Evolutionary conservation across 2,113 vertebrate species (phyloP).

Genomic region (Romanogobio albipinnatus): DNA sequence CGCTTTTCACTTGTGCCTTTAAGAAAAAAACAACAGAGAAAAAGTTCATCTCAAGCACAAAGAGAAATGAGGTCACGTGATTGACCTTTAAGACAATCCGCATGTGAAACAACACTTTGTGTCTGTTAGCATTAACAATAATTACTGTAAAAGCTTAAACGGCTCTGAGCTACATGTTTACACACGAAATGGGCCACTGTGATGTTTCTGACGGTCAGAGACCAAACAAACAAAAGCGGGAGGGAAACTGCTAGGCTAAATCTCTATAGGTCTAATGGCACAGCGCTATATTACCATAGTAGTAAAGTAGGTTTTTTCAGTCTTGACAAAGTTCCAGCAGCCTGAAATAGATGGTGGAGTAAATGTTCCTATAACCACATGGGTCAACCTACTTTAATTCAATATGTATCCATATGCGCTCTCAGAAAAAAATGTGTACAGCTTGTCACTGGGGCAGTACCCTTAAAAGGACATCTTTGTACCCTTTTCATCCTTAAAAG

Average conservation of each 20-base stretch:
- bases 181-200: background rate
- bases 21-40: slow-evolving; percentile 5
- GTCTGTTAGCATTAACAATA: background rate
- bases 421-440: too few relatives aligned
- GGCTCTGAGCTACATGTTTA: slow-evolving; percentile 4
- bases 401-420: too few relatives aligned
- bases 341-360: background rate
- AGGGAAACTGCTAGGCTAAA: background rate
- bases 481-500: too few relatives aligned
- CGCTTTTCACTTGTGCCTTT: background rate
- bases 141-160: background rate
- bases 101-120: slow-evolving; percentile 5
- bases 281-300: background rate
- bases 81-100: slow-evolving; percentile 32
- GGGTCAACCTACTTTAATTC: background rate
- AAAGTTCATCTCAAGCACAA: background rate
- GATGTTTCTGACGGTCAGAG: background rate
- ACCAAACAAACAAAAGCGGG: background rate
- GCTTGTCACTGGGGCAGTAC: too few relatives aligned
- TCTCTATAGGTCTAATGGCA: background rate
- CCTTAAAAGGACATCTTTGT: too few relatives aligned
- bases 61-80: background rate
- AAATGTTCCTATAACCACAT: background rate
- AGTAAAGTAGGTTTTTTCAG: background rate
- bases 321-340: background rate